Conservation (phyloP, 1,140 invertebrate genomes). For the Caerostris darwini region DNA sequence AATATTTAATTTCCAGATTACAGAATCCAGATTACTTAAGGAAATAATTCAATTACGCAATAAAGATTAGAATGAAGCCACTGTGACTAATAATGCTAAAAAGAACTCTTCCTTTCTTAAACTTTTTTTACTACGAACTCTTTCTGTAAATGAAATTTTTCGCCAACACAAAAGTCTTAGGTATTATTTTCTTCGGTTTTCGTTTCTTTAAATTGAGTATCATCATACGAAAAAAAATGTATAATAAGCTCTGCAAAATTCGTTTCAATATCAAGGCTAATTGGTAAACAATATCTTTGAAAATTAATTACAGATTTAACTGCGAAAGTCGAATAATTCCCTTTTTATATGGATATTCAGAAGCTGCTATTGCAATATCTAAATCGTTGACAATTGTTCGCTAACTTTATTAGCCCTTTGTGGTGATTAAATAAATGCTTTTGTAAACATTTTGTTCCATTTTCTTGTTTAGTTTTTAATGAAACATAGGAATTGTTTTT, state of each 20-base stretch:
- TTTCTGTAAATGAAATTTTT: not conserved
- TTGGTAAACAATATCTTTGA: not conserved
- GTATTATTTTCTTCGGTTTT: not conserved
- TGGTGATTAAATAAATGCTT: not conserved
- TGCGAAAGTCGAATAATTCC: not conserved
- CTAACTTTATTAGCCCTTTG: not conserved
- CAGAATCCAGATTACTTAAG: too few relatives aligned
- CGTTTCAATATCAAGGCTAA: not conserved
- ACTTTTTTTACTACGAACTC: too few relatives aligned
- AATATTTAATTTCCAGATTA: too few relatives aligned
- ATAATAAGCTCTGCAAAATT: not conserved
- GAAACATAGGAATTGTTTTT: too few relatives aligned
- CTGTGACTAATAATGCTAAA: too few relatives aligned
- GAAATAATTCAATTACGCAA: too few relatives aligned
- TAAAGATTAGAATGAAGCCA: too few relatives aligned
- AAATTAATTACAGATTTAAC: not conserved
- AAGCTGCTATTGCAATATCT: not conserved
- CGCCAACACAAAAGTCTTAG: not conserved
- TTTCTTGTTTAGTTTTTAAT: too few relatives aligned
- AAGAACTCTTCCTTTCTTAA: too few relatives aligned
- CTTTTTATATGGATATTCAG: not conserved
- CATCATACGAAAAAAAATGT: not conserved
- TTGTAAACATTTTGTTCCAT: too few relatives aligned
- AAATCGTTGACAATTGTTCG: not conserved
- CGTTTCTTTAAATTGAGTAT: not conserved